Conservation (phyloP, 1,140 invertebrate species). For the Thereuonema tuberculata region DNA sequence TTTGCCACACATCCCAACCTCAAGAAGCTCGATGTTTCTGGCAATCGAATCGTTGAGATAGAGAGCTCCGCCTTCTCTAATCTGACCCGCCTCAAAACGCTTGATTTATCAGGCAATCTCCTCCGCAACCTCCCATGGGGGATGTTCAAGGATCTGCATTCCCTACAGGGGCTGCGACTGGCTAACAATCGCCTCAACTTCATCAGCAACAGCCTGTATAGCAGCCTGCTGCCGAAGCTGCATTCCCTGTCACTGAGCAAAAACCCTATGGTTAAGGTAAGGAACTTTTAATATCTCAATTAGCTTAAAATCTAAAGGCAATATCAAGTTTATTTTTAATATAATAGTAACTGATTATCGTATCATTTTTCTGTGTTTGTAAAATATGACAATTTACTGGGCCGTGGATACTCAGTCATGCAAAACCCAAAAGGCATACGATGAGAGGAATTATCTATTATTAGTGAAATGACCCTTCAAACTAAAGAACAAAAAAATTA, state of each 20-base stretch:
- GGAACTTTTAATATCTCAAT: neutral
- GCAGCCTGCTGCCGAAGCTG: constrained; percentile 52
- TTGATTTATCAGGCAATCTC: constrained; percentile 58
- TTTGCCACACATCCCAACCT: constrained; percentile 19
- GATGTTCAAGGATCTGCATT: constrained; percentile 49
- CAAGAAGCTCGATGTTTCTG: constrained; percentile 39
- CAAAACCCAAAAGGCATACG: no score
- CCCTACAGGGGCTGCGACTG: constrained; percentile 52
- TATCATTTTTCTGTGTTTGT: no score
- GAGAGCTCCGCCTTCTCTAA: constrained; percentile 54
- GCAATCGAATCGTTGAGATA: constrained; percentile 52
- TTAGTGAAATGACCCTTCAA: no score
- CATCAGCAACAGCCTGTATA: constrained; percentile 58
- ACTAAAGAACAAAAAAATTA: no score
- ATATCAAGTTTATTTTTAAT: no score
- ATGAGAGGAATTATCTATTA: no score
- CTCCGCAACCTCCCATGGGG: constrained; percentile 64
- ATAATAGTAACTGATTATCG: no score
- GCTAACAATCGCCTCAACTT: constrained; percentile 65
- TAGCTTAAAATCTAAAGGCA: no score
- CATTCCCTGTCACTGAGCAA: constrained; percentile 61
- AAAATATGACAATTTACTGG: no score
- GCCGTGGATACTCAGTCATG: no score
- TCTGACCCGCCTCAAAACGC: constrained; percentile 50
- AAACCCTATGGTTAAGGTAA: constrained; percentile 58